These are phyloP conservation scores for Bombus breviceps DNA, from an alignment of 1,140 invertebrate genomes.

Conservation along the genomic window DNA sequence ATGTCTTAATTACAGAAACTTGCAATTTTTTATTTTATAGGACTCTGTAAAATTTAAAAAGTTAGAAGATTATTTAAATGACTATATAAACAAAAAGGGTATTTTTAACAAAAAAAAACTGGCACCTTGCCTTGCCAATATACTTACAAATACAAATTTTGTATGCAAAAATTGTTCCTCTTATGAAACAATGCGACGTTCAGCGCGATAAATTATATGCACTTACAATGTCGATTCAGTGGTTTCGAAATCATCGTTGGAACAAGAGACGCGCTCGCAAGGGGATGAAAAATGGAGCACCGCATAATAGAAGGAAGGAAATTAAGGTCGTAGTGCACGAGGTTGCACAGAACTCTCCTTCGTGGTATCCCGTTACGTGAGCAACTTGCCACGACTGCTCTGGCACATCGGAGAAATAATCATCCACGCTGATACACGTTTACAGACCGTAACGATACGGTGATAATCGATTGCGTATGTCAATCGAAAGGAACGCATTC, in stretches of 20 bases:
- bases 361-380: constrained; percentile 49
- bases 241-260: background rate
- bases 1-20: background rate
- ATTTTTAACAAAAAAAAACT: background rate
- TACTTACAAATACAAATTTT: background rate
- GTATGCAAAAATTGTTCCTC: background rate
- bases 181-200: background rate
- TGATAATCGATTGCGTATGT: constrained; percentile 20
- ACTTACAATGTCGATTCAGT: background rate
- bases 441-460: background rate
- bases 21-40: background rate
- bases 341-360: constrained; percentile 49
- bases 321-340: constrained; percentile 64
- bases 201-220: background rate
- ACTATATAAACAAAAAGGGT: background rate
- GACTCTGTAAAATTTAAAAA: background rate
- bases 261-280: background rate
- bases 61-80: background rate
- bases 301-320: constrained; percentile 47
- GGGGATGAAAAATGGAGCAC: constrained; percentile 52
- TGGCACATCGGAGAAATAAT: constrained; percentile 26
- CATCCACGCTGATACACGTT: constrained; percentile 2
- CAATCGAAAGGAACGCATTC: background rate
- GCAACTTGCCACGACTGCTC: constrained; percentile 20
- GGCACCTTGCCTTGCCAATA: background rate